phyloP scores from a whole-genome alignment of 2,797 vertebrate species.

The Argya squamiceps region DNA sequence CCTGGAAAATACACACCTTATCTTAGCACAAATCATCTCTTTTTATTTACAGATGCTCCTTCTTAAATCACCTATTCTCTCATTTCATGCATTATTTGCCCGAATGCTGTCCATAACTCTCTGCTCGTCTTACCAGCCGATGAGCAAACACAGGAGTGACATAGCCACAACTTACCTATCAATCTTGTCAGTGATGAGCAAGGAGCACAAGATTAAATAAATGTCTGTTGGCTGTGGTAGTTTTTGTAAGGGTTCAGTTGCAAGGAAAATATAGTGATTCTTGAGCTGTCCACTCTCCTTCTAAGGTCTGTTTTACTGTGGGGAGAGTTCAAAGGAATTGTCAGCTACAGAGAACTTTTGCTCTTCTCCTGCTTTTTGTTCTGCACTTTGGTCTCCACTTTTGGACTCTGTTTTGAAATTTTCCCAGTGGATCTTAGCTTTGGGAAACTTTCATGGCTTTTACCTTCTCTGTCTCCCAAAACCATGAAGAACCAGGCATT shows the following conservation, averaged over 20 bases:
- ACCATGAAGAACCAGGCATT: background rate
- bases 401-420: background rate
- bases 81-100: background rate
- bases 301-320: background rate
- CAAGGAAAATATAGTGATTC: background rate
- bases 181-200: background rate
- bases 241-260: background rate
- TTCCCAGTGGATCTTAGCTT: background rate
- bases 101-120: background rate
- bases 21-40: background rate
- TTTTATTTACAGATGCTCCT: background rate
- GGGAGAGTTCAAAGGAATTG: background rate
- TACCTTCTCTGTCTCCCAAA: background rate
- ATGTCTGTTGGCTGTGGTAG: background rate
- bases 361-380: background rate
- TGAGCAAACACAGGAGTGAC: background rate
- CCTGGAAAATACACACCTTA: background rate
- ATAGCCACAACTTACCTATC: background rate
- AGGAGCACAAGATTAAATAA: background rate
- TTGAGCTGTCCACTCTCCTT: background rate
- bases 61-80: rapidly evolving
- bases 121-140: background rate
- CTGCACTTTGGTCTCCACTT: background rate
- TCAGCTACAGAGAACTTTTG: background rate
- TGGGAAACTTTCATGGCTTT: background rate